A percentile compares a stretch with the other conserved stretches of the same genome.
Evolutionary conservation across 2,113 vertebrate species (phyloP).

Genomic region (Vulpes vulpes): DNA sequence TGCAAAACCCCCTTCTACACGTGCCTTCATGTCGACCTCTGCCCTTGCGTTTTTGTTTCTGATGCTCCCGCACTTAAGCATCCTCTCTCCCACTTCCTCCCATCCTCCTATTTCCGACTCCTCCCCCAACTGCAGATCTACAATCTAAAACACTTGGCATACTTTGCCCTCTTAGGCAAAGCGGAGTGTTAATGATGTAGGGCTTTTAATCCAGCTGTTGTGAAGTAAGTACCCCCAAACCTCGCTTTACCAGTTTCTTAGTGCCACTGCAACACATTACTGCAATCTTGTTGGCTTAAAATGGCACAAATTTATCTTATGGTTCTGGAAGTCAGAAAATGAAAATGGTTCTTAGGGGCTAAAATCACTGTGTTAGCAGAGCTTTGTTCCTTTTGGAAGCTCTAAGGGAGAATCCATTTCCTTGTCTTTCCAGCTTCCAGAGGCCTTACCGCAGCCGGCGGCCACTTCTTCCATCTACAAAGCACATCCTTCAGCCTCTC

Average conservation of each 20-base stretch:
- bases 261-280: background rate
- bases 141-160: background rate
- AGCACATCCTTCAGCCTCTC: background rate
- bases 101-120: background rate
- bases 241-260: background rate
- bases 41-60: background rate
- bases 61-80: background rate
- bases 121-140: background rate
- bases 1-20: background rate
- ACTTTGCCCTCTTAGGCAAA: background rate
- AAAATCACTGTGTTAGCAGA: background rate
- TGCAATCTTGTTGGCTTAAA: background rate
- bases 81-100: background rate
- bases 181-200: background rate
- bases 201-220: background rate
- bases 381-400: background rate
- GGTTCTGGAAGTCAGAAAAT: background rate
- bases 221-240: background rate
- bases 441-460: background rate
- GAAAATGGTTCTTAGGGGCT: background rate
- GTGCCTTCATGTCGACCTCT: background rate
- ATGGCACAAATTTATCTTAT: background rate
- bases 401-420: background rate
- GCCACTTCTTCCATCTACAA: background rate
- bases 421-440: background rate